These are phyloP conservation scores for Dryobates pubescens DNA, from an alignment of 2,797 vertebrate species.

Conservation along the genomic window DNA sequence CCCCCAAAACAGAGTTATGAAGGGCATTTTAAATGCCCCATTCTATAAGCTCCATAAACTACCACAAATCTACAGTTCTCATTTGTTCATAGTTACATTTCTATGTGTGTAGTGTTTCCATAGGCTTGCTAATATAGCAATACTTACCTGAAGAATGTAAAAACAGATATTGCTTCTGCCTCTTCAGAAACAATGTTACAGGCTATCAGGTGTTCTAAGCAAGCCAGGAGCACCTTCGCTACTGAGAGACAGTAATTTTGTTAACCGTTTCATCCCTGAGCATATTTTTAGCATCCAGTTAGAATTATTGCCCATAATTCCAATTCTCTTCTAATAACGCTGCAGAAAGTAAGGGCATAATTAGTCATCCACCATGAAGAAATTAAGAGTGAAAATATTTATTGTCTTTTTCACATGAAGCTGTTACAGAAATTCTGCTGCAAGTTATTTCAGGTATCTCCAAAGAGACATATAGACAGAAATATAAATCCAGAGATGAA, in stretches of 20 bases:
- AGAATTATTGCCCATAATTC: background rate
- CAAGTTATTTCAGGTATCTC: background rate
- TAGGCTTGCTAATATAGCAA: background rate
- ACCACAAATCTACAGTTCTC: background rate
- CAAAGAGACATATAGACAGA: background rate
- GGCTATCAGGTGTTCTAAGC: background rate
- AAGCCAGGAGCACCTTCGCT: background rate
- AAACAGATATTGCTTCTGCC: background rate
- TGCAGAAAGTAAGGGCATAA: background rate
- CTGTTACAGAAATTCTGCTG: background rate
- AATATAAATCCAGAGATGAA: background rate
- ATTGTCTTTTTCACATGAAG: background rate
- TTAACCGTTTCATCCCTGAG: background rate
- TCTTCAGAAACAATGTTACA: background rate
- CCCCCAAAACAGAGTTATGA: background rate
- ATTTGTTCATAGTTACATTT: background rate
- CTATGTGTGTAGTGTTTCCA: background rate
- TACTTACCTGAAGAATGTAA: background rate
- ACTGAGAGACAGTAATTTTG: background rate
- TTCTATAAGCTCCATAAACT: background rate
- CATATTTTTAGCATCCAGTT: background rate
- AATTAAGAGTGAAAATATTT: background rate
- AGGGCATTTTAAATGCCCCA: background rate
- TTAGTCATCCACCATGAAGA: background rate
- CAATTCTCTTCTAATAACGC: background rate